Conservation (phyloP, 2,797 vertebrate genomes). For the Mionectes olivaceus region DNA sequence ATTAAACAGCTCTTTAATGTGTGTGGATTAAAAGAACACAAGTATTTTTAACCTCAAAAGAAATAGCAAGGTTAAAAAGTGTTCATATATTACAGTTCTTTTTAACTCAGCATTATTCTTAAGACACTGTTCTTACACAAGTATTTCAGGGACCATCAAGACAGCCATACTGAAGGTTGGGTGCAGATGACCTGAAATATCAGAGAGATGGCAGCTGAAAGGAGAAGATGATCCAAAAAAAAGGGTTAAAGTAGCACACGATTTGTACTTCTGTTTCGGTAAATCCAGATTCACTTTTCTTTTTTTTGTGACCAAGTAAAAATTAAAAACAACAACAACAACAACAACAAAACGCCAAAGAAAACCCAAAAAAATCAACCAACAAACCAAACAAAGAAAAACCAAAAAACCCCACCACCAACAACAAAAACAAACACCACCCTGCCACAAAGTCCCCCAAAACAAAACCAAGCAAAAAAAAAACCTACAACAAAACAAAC, state of each 20-base stretch:
- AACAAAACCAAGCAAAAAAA: background rate
- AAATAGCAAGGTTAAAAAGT: background rate
- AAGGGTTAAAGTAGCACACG: background rate
- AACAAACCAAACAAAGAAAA: no score
- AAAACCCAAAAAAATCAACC: background rate
- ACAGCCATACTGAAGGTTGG: background rate
- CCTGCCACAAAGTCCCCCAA: no score
- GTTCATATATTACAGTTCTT: accelerated
- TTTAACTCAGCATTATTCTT: background rate
- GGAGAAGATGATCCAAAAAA: background rate
- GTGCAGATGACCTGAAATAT: background rate
- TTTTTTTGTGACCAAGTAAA: background rate
- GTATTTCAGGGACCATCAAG: background rate
- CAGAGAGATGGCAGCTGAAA: background rate
- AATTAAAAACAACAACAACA: background rate
- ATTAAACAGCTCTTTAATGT: background rate
- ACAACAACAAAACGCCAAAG: no score
- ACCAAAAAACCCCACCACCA: no score
- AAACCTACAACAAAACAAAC: no score
- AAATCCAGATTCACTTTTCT: background rate
- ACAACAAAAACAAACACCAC: no score
- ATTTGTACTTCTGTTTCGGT: background rate
- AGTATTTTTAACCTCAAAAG: background rate
- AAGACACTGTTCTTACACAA: background rate
- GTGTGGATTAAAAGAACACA: background rate